Conservation (phyloP, 1,140 invertebrate genomes). For the Euglossa dilemma region DNA sequence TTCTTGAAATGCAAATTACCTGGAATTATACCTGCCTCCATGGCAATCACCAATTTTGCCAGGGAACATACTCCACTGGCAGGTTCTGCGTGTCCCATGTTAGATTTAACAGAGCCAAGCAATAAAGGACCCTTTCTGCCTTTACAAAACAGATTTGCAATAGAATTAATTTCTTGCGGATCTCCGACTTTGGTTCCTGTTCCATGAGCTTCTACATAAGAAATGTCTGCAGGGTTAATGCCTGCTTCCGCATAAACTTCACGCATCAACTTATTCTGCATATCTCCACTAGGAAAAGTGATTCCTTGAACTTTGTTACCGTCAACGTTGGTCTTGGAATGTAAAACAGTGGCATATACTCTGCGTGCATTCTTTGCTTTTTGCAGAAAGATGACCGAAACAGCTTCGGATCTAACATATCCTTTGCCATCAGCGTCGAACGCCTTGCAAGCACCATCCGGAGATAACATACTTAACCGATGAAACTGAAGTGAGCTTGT, state of each 20-base stretch:
- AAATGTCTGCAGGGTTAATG: conserved; percentile 91
- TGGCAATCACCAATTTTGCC: conserved; percentile 94
- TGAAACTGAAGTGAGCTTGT: conserved; percentile 96
- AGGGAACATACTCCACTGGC: conserved; percentile 95
- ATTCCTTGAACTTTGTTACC: conserved; percentile 95
- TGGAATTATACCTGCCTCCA: conserved; percentile 94
- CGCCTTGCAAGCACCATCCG: conserved; percentile 95
- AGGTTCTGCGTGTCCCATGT: conserved; percentile 98
- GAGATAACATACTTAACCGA: conserved; percentile 93
- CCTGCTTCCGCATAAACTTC: conserved; percentile 92
- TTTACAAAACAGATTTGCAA: conserved; percentile 95
- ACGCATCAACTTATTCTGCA: conserved; percentile 93
- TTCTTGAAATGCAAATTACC: conserved; percentile 93
- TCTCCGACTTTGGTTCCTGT: conserved; percentile 98
- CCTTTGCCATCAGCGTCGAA: conserved; percentile 96
- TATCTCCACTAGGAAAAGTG: conserved; percentile 93
- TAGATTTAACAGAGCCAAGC: conserved; percentile 98
- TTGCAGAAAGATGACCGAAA: conserved; percentile 92
- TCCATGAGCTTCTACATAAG: conserved; percentile 97
- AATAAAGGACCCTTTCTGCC: conserved; percentile 90
- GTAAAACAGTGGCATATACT: conserved; percentile 93
- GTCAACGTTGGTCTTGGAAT: conserved; percentile 94
- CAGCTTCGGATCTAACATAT: conserved; percentile 96
- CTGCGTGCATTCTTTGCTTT: conserved; percentile 88
- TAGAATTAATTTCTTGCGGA: conserved; percentile 97